Base-by-base conservation (phyloP, 2,888 invertebrate genomes). In the Dolichomitus sp. region DNA sequence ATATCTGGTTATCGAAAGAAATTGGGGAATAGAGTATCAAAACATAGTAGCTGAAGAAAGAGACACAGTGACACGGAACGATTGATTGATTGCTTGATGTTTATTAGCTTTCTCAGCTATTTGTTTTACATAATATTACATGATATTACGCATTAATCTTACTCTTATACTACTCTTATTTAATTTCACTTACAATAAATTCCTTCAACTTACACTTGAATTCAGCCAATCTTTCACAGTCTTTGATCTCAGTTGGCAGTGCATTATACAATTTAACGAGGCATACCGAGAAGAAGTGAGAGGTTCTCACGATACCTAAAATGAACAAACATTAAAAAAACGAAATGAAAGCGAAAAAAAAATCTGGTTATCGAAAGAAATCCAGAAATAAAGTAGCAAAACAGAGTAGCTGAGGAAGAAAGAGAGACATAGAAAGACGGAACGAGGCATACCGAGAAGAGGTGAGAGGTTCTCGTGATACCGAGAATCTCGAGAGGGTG, bases 391-490 rank as follows among this genome's bases (percentile, higher is more conserved):
- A 40, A 50, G 61, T 23, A 23, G 23, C 2, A 23, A 33, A 40
- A 78, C 6, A 54, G 50, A 40, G 61, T 50, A 33, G 33, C 4
- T 37, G 14, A 14, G 33, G 23, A 23, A 23, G 14, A 42, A 63
- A 57, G 68, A 50, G 27, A 45, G 59, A 76, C 54, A 27, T 40
- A 45, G 37, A 72, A 17, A 68, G 9, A 57, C 57, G 27, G 27
- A 61, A 37, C 7, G 37, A 61, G 69, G 50, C 12, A 19, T 19
- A 50, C 50, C n/a, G 14, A 9, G 33, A 78, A 50, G 52, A 79
- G 70, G 61, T 66, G 65, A 78, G 70, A 74, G 75, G 61, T 40
- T 61, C 61, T 37, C 33, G 37, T 37, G 40, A 61, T 37, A 61
- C 12, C 61, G 14, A 33, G 61, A 61, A 40, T 61, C 61, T 61